phyloP scores from a whole-genome alignment of 1,140 invertebrate species.

The Ooceraea biroi region DNA sequence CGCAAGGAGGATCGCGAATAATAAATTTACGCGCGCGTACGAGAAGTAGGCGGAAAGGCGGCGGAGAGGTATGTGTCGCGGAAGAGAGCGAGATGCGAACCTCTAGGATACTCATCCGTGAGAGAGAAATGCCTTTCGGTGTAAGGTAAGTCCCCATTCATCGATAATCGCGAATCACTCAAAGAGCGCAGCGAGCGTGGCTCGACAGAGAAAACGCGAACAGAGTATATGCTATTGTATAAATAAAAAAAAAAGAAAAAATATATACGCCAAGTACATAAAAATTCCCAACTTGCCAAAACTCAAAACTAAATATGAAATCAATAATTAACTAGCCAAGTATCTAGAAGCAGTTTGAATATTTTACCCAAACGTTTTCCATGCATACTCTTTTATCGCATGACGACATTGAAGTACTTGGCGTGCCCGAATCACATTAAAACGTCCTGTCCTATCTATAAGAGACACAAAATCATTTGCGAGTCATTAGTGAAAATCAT shows the following conservation, averaged over 20 bases:
- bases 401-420: too few relatives aligned
- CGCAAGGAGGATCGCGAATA: conserved; percentile 59
- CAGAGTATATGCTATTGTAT: background rate
- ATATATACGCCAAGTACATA: too few relatives aligned
- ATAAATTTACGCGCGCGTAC: conserved; percentile 62
- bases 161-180: background rate
- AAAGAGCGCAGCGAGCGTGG: background rate
- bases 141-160: background rate
- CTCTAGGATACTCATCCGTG: conserved; percentile 39
- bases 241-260: background rate
- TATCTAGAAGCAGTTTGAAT: too few relatives aligned
- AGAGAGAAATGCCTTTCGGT: conserved; percentile 24
- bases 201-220: background rate
- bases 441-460: too few relatives aligned
- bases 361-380: too few relatives aligned
- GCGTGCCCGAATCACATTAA: too few relatives aligned
- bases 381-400: too few relatives aligned
- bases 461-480: too few relatives aligned
- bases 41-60: conserved; percentile 59
- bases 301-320: too few relatives aligned
- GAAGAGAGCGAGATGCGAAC: conserved; percentile 15
- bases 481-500: too few relatives aligned
- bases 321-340: too few relatives aligned
- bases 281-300: too few relatives aligned
- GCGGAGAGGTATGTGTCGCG: conserved; percentile 43